Evolutionary conservation across 2,888 invertebrate genomes (phyloP), one percentile per base, ranked within the genome.

Genomic region (Hoplodrina ambigua): DNA sequence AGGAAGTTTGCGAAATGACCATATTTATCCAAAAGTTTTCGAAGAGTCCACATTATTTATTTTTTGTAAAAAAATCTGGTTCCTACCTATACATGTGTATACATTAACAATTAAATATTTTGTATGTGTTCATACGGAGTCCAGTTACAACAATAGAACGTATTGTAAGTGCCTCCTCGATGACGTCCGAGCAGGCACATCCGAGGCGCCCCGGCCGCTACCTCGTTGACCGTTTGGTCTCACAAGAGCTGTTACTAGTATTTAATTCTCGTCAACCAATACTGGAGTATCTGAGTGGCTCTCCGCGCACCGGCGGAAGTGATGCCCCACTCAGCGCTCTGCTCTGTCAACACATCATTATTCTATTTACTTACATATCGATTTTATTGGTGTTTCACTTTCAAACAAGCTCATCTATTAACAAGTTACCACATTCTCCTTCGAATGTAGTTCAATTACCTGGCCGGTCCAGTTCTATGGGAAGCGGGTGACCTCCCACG

Each of bases 371-470:
- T 75, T 59, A n/a, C n/a, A n/a, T n/a, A 75, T 55, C 63, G 37
- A 15, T 46, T 46, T 69, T 41, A 69, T 57, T 57, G 60, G 25
- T 57, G 50, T 52, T 75, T 80, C 76, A 80, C 81, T 80, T 80
- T 75, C 76, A 15, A 61, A 13, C 56, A 25, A 17, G 19, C 64
- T 52, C 56, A 46, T 63, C 55, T 60, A 71, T 55, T 67, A 66
- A 49, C 59, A 54, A 25, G 67, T 77, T 64, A 55, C 66, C 53
- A 72, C 57, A 72, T 63, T 69, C 68, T 37, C 13, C 13, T 25
- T 37, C 55, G 8, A 61, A 80, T 75, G 41, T 81, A 75, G 81
- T 69, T 72, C 83, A 81, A 81, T 78, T 69, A 75, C 72, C 73
- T 67, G 69, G n/a, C 20, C 54, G 63, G 56, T 63, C 72, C 57